phyloP scores from a whole-genome alignment of 2,797 vertebrate genomes.

The Moxostoma hubbsi region DNA sequence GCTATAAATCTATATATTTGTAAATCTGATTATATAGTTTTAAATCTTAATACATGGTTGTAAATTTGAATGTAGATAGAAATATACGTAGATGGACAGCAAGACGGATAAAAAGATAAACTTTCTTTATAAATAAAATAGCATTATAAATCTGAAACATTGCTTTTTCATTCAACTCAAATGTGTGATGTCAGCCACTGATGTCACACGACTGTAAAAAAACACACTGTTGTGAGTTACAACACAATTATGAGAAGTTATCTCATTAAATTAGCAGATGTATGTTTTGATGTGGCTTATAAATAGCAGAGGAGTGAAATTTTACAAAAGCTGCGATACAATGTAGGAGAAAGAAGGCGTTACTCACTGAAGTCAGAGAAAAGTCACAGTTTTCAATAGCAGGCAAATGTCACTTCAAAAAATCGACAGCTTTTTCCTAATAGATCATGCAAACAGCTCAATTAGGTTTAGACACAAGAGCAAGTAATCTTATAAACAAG shows the following conservation, averaged over 20 bases:
- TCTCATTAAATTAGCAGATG: conserved; percentile 9
- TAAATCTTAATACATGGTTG: too few species aligned
- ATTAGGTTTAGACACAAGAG: background rate
- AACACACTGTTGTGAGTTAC: background rate
- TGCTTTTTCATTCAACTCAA: background rate
- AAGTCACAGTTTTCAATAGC: conserved; percentile 7
- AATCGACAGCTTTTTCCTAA: conserved; percentile 29
- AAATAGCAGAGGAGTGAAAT: conserved; percentile 41
- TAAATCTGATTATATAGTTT: too few species aligned
- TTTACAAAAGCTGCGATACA: conserved; percentile 30
- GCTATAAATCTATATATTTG: too few species aligned
- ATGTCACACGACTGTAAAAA: conserved; percentile 2
- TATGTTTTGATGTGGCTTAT: conserved; percentile 13
- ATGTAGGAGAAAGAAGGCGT: conserved; percentile 27
- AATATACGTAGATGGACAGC: too few species aligned
- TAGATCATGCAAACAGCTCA: background rate
- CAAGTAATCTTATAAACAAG: background rate
- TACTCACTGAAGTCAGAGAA: conserved; percentile 14
- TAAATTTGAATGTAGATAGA: too few species aligned
- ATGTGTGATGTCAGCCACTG: background rate
- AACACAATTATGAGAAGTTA: conserved; percentile 9
- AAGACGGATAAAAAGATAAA: too few species aligned
- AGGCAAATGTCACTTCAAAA: conserved; percentile 26
- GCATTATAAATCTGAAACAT: too few species aligned
- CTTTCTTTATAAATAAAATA: too few species aligned